Evolutionary conservation across 1,140 invertebrate genomes (phyloP), one percentile per base, ranked within the genome.

Genomic region (Rhopalosiphum maidis): DNA sequence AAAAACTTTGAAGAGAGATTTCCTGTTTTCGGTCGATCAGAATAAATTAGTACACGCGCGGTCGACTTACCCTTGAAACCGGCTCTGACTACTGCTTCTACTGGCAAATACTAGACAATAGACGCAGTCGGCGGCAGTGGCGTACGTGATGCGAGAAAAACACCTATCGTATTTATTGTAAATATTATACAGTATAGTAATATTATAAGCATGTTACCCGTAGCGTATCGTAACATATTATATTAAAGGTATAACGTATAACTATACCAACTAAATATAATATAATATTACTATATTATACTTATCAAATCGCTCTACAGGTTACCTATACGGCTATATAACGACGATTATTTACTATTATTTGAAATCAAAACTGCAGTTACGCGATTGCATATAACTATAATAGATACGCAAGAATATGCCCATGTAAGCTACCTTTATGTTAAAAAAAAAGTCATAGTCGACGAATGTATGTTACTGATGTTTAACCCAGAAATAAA

Each of bases 41-140:
- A 86, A 86, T 83, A 83, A 83, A 83, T 83, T 83, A 83, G 82
- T 37, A 35, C 82, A 41, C 35, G n/a, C 35, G n/a, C 41, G 83
- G 83, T 5, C 23, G 41, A 86, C 41, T 86, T 86, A 86, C 83
- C 83, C 83, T 86, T 86, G 83, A 86, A 86, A 86, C 37, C 83
- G 83, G 82, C 82, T 68, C 30, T 3, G 21, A 21, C 35, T 23
- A 9, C 6, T 41, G 82, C 21, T 25, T 25, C 55, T 60, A 21
- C 55, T 22, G 22, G 41, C 82, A 21, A 35, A 41, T 35, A 83
- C 41, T 83, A 37, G 35, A 83, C 82, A 68, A 68, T 68, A 68
- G 60, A 68, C 60, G 30, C 60, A 5, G 30, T n/a, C 25, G 55
- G 30, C 9, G 55, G 55, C 30, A 68, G 60, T 68, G 60, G 30